Evolutionary conservation across 2,888 invertebrate species (phyloP).

Genomic region (Tipula helvola): DNA sequence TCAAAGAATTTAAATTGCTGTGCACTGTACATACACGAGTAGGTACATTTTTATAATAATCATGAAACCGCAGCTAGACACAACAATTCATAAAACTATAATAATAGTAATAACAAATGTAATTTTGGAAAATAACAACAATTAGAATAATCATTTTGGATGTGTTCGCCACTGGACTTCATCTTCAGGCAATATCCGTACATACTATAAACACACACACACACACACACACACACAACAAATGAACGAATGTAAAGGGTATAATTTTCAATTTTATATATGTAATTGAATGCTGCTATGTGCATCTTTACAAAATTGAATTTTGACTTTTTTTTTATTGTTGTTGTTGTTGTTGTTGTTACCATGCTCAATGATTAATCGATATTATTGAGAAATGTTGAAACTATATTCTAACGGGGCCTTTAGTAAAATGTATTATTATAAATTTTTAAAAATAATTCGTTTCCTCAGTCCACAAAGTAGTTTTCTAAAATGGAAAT

Average conservation of each 20-base stretch:
- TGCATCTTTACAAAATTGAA: not conserved
- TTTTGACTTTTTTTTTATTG: not conserved
- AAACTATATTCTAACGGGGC: not conserved
- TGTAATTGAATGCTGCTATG: not conserved
- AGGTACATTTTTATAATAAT: not conserved
- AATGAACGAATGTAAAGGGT: not conserved
- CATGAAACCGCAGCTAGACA: not conserved
- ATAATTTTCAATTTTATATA: not conserved
- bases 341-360: not conserved
- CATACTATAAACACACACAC: not conserved
- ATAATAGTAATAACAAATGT: not conserved
- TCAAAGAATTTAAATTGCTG: not conserved
- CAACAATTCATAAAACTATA: not conserved
- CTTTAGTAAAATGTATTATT: not conserved
- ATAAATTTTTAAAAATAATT: not conserved
- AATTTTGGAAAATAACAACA: not conserved
- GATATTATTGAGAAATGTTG: not conserved
- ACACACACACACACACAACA: not conserved
- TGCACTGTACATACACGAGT: not conserved
- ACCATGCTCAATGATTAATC: not conserved
- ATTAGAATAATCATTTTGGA: not conserved
- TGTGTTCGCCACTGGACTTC: not conserved
- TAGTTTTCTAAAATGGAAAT: not conserved
- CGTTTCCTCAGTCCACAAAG: not conserved
- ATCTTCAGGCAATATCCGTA: not conserved